Evolutionary conservation across 2,113 vertebrate genomes (phyloP).

Genomic region (Megaptera novaeangliae): DNA sequence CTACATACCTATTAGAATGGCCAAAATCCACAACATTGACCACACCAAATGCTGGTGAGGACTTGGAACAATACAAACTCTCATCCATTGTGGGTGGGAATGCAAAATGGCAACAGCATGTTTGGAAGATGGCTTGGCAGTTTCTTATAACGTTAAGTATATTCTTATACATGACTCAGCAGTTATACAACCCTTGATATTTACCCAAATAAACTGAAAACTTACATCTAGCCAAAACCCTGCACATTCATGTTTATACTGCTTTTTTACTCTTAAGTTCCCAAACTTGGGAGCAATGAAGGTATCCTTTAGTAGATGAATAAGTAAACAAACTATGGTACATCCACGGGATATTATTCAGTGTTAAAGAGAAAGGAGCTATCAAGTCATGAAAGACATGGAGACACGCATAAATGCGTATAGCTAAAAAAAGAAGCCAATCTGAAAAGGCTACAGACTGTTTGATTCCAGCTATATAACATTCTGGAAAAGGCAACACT

Average conservation of each 20-base stretch:
- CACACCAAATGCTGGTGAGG: not conserved
- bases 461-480: not conserved
- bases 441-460: not conserved
- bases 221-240: not conserved
- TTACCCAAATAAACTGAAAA: not conserved
- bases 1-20: not conserved
- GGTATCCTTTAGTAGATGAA: not conserved
- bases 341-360: not conserved
- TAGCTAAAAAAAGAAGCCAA: not conserved
- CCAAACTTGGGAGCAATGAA: not conserved
- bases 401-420: not conserved
- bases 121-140: not conserved
- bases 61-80: not conserved
- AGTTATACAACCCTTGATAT: not conserved
- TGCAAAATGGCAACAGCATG: not conserved
- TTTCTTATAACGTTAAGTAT: not conserved
- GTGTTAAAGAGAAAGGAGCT: not conserved
- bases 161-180: not conserved
- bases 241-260: not conserved
- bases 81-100: not conserved
- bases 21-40: not conserved
- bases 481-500: not conserved
- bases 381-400: not conserved
- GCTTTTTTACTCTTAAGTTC: not conserved
- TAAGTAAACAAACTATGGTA: not conserved